Percentiles rank a stretch among this genome's conserved stretches.
These are phyloP conservation scores for Tenebrosternarchus preto DNA, from an alignment of 2,113 vertebrate genomes.

Conservation along the genomic window DNA sequence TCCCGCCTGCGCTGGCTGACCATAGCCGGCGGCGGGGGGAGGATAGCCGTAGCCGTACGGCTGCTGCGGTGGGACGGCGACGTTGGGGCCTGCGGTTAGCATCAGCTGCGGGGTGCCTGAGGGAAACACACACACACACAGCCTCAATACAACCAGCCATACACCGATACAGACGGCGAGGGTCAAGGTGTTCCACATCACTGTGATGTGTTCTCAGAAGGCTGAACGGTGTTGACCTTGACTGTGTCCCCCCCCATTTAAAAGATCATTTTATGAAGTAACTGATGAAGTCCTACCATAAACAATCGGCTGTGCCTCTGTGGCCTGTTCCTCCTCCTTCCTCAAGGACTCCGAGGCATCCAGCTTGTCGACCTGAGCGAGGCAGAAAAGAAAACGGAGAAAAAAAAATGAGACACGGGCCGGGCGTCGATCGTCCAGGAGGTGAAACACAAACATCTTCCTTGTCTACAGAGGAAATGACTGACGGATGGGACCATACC, in stretches of 20 bases:
- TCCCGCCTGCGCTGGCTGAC: slow-evolving; percentile 84
- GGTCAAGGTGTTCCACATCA: neutral
- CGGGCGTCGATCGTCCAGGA: neutral
- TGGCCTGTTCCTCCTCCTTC: slow-evolving; percentile 98
- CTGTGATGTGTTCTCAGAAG: too few relatives aligned
- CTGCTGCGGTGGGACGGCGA: slow-evolving; percentile 93
- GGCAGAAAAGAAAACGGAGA: slow-evolving; percentile 38
- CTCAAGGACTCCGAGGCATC: slow-evolving; percentile 97
- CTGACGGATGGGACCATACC: slow-evolving; percentile 80
- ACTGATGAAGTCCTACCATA: slow-evolving; percentile 81
- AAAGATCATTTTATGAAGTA: neutral
- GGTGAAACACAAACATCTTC: slow-evolving; percentile 17
- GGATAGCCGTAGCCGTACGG: slow-evolving; percentile 92
- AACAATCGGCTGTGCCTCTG: slow-evolving; percentile 98
- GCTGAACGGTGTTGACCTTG: too few relatives aligned
- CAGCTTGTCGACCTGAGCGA: slow-evolving; percentile 92
- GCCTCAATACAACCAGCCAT: neutral
- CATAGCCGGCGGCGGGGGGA: slow-evolving; percentile 83
- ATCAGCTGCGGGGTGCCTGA: slow-evolving; percentile 96
- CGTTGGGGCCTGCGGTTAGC: slow-evolving; percentile 94
- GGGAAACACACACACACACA: neutral
- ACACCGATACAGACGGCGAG: too few relatives aligned
- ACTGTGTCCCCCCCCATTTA: too few relatives aligned
- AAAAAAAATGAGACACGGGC: slow-evolving; percentile 22
- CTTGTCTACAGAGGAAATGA: slow-evolving; percentile 52